Evolutionary conservation across 2,797 vertebrate genomes (phyloP).

Genomic region (Fundulus diaphanus): DNA sequence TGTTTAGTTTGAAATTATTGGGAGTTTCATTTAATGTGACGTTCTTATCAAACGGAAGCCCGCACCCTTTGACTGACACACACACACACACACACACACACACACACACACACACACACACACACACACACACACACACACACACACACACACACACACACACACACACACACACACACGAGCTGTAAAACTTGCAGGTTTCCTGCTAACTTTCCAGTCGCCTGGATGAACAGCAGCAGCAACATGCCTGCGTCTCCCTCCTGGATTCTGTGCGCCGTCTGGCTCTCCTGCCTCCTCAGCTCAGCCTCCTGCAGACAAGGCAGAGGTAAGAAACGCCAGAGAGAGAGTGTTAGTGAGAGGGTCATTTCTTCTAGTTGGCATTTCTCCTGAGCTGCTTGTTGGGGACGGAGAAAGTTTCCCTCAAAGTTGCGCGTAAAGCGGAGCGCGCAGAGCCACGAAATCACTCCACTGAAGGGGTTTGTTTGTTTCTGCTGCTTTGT

Average conservation of each 20-base stretch:
- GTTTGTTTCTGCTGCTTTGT: not conserved
- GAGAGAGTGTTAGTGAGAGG: not conserved
- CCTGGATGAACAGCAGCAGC: constrained; percentile 18
- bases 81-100: not conserved
- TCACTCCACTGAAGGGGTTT: not conserved
- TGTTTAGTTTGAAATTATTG: not conserved
- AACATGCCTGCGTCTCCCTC: constrained; percentile 58
- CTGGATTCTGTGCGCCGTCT: constrained; percentile 51
- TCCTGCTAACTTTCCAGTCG: constrained; percentile 22
- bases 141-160: not conserved
- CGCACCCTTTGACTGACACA: constrained; percentile 30
- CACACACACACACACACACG: constrained; percentile 8
- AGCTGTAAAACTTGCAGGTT: constrained; percentile 63
- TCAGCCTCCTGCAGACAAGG: constrained; percentile 39
- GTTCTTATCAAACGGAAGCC: constrained; percentile 71
- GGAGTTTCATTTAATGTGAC: constrained; percentile 4
- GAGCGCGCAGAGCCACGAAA: not conserved
- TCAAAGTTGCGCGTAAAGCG: constrained; percentile 43
- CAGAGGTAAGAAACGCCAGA: constrained; percentile 60
- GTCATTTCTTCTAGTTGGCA: not conserved
- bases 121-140: not conserved
- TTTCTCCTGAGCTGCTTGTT: not conserved
- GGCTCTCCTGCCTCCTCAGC: constrained; percentile 29
- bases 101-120: too few relatives aligned
- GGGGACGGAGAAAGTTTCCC: not conserved